Conservation (phyloP, 2,888 invertebrate species). For the Halictus ligatus region DNA sequence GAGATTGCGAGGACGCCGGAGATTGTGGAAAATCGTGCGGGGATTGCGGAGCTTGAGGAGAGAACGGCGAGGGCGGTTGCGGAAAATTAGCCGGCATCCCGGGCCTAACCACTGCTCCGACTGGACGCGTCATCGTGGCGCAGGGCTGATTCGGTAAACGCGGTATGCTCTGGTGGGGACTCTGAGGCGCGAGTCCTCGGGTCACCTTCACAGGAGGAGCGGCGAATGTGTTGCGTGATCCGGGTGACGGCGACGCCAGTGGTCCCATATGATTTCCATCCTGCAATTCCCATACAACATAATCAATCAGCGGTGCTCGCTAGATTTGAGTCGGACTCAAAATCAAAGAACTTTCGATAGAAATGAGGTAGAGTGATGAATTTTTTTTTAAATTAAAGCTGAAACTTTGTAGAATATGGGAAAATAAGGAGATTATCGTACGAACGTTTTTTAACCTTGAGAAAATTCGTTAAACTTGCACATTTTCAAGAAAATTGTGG, state of each 20-base stretch:
- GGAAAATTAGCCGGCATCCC: constrained; percentile 78
- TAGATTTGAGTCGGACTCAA: too few relatives aligned
- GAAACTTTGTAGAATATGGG: too few relatives aligned
- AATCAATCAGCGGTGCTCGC: too few relatives aligned
- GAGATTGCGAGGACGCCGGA: constrained; percentile 79
- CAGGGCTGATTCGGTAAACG: constrained; percentile 78
- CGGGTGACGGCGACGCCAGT: constrained; percentile 77
- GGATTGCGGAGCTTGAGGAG: constrained; percentile 84
- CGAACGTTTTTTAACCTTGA: too few relatives aligned
- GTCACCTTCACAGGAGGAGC: constrained; percentile 83
- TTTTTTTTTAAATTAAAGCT: too few relatives aligned
- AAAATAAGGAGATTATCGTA: too few relatives aligned
- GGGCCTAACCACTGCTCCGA: constrained; percentile 76
- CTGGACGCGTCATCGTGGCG: constrained; percentile 75
- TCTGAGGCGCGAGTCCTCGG: constrained; percentile 80
- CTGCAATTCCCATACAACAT: constrained; percentile 59
- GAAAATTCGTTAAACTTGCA: too few relatives aligned
- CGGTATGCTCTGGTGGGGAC: constrained; percentile 79
- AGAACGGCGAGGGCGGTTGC: constrained; percentile 84
- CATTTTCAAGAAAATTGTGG: too few relatives aligned
- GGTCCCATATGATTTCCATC: constrained; percentile 79
- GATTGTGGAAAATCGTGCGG: constrained; percentile 84
- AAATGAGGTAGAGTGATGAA: too few relatives aligned
- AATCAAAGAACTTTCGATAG: too few relatives aligned
- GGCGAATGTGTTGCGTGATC: constrained; percentile 79